Percentiles rank a stretch among this genome's conserved stretches.
Conservation (phyloP, 2,888 invertebrate species). For the Macaria notata region DNA sequence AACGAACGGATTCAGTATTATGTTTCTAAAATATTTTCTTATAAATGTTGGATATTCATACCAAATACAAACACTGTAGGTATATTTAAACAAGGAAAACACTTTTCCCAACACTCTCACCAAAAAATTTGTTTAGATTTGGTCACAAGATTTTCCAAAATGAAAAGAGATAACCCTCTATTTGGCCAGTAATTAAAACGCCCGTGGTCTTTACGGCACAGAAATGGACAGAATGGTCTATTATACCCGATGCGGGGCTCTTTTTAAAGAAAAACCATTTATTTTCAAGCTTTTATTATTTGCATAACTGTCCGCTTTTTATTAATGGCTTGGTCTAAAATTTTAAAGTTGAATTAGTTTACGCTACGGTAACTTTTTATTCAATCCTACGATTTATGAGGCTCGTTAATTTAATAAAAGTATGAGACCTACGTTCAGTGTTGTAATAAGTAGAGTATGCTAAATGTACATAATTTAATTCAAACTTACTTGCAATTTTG, state of each 20-base stretch:
- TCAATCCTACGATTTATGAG: constrained; percentile 25
- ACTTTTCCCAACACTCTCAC: not conserved
- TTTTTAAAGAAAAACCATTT: constrained; percentile 41
- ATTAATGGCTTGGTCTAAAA: constrained; percentile 38
- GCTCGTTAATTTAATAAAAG: constrained; percentile 5
- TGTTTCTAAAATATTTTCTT: too few species aligned
- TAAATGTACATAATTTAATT: too few species aligned
- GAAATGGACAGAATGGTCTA: constrained; percentile 40
- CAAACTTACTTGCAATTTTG: too few species aligned
- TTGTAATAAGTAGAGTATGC: too few species aligned
- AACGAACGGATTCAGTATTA: too few species aligned
- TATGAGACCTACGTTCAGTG: not conserved
- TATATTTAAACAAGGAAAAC: too few species aligned
- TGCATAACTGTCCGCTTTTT: constrained; percentile 43
- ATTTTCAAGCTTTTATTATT: constrained; percentile 45
- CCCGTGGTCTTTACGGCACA: constrained; percentile 46
- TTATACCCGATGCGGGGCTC: constrained; percentile 34
- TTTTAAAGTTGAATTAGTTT: constrained; percentile 30
- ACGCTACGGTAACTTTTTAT: constrained; percentile 22
- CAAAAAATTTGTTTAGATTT: constrained; percentile 12
- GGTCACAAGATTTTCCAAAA: constrained; percentile 11
- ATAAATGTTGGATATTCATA: too few species aligned
- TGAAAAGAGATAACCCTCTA: constrained; percentile 38
- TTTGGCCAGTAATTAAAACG: constrained; percentile 56
- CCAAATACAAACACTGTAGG: too few species aligned